phyloP scores from a whole-genome alignment of 1,140 invertebrate genomes.

The Aphidius gifuensis region DNA sequence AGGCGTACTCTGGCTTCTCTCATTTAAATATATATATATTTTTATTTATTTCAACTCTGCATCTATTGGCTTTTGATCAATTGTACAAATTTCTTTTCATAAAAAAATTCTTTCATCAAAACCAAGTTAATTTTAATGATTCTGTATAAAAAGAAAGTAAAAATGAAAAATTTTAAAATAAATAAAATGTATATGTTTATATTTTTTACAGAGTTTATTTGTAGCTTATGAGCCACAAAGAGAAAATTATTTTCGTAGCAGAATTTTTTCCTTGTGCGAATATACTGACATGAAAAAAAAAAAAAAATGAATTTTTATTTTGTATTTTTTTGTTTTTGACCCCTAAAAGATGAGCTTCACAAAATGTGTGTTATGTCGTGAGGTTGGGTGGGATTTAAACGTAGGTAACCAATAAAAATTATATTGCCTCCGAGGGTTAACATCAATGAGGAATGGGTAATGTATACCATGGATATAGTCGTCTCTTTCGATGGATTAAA shows the following conservation, averaged over 20 bases:
- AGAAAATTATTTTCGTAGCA: background rate
- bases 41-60: background rate
- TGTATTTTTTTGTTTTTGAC: background rate
- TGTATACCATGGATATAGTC: slow-evolving; percentile 4
- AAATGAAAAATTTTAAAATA: no score
- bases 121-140: background rate
- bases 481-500: slow-evolving; percentile 3
- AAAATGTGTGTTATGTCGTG: background rate
- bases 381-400: slow-evolving; percentile 7
- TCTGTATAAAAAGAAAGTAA: background rate
- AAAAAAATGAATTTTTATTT: background rate
- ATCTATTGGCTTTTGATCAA: slow-evolving; percentile 5
- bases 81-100: background rate
- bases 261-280: background rate
- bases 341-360: background rate
- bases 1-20: slow-evolving; percentile 1
- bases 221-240: no score
- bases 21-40: background rate
- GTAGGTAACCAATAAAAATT: slow-evolving; percentile 14
- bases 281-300: background rate
- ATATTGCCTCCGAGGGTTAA: slow-evolving; percentile 9
- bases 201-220: no score
- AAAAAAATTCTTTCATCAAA: slow-evolving; percentile 6
- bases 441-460: background rate
- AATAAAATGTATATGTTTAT: no score